Percentiles rank a stretch among this genome's conserved stretches.
phyloP scores from a whole-genome alignment of 2,113 vertebrate genomes.

The Columbina picui region DNA sequence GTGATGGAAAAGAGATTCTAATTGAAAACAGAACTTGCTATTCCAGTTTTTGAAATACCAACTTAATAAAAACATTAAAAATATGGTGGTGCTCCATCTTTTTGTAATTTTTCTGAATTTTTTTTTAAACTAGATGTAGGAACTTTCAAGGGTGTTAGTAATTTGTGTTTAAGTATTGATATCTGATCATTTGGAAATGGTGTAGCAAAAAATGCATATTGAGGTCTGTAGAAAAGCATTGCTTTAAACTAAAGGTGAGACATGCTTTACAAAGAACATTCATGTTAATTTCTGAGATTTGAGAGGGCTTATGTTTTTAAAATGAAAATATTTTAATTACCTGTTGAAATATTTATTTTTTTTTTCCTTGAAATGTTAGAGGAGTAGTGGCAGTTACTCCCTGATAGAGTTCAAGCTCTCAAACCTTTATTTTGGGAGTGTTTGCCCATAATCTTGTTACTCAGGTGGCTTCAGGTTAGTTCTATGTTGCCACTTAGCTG shows the following conservation, averaged over 20 bases:
- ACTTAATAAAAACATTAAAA: not conserved
- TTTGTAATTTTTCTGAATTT: not conserved
- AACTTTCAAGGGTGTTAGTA: not conserved
- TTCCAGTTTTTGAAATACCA: not conserved
- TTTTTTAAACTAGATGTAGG: not conserved
- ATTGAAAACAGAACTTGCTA: not conserved
- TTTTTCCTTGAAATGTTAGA: not conserved
- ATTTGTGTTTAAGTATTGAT: not conserved
- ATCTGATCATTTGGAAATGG: not conserved
- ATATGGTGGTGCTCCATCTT: rapidly evolving
- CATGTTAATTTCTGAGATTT: not conserved
- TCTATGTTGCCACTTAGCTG: not conserved
- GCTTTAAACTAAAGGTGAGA: not conserved
- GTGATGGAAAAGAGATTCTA: not conserved
- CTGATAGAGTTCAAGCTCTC: not conserved
- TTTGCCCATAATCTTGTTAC: not conserved
- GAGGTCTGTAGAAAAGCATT: not conserved
- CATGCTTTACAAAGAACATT: not conserved
- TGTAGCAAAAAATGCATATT: not conserved
- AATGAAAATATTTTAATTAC: not conserved
- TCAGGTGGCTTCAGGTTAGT: not conserved
- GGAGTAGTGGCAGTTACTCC: not conserved
- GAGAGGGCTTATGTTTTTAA: not conserved
- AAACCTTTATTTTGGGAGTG: rapidly evolving
- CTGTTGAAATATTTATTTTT: not conserved